Evolutionary conservation across 2,888 invertebrate species (phyloP), one percentile per base, ranked within the genome.

Genomic region (Acrocyrtus sp.): DNA sequence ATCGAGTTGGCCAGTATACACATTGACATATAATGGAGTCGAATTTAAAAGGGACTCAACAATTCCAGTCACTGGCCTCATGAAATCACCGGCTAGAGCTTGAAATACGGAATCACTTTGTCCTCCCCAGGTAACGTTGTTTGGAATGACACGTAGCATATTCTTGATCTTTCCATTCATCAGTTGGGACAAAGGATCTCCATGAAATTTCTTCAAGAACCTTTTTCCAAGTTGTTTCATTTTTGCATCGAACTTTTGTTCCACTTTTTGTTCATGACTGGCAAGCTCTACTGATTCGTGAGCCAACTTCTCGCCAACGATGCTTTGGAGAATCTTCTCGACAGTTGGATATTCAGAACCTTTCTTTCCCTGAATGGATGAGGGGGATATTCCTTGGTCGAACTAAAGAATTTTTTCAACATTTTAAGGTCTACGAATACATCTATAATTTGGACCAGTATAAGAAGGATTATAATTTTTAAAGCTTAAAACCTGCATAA

Each of bases 1-100:
- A 84, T 95, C 95, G 75, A 95, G 86, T 82, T 94, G 93, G 29
- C 93, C 94, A 78, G 89, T 91, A 82, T 91, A 90, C 19, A 93
- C 90, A 34, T 88, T 88, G 0, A 93, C 87, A 58, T 89, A 87
- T 19, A 93, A 85, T 58, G 88, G 85, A 0, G 92, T 92, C 79
- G 88, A 88, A 79, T 90, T 90, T 22, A 93, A 84, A 15, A 93
- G 84, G 68, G 86, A 84, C 82, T 91, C 90, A 82, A 93, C 93
- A 90, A 84, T 57, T 8, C 24, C 47, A 2, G 89, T 89, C 24
- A 90, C 93, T 0, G 94, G 92, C 83, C 90, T 92, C 93, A 94
- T 93, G 82, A 94, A 93, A 82, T 94, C 94, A 5, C 80, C 87
- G 8, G 82, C 80, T 41, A 92, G 86, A 27, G 84, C 83, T 24